Conservation (phyloP, 2,888 invertebrate species). For the Copidosoma aretas region DNA sequence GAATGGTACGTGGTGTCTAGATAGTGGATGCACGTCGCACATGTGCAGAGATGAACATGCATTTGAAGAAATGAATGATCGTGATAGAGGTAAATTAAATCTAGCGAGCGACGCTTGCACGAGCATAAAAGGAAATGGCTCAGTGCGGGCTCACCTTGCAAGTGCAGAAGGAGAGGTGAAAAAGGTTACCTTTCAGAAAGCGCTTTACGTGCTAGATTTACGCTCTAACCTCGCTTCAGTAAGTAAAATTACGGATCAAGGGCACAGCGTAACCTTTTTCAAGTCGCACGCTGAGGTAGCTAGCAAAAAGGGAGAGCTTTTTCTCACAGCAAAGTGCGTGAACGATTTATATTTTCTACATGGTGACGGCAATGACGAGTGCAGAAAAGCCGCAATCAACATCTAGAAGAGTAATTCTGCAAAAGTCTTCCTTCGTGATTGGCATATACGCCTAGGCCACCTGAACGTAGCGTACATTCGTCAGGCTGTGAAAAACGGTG, state of each 20-base stretch:
- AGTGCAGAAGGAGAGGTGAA: neutral
- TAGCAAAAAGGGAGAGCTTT: neutral
- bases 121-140: neutral
- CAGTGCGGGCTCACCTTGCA: neutral
- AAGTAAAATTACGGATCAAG: conserved; percentile 3
- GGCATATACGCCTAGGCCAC: conserved; percentile 18
- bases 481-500: conserved; percentile 11
- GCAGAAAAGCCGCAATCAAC: neutral
- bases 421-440: neutral
- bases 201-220: conserved; percentile 4
- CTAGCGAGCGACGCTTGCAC: conserved; percentile 3
- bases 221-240: conserved; percentile 8
- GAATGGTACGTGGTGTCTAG: neutral
- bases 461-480: conserved; percentile 23
- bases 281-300: neutral
- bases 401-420: too few relatives aligned
- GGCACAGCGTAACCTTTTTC: conserved; percentile 4
- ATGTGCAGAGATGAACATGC: neutral
- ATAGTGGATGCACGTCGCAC: conserved; percentile 7
- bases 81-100: neutral
- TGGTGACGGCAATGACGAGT: neutral
- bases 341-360: neutral
- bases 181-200: neutral
- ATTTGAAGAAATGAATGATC: too few relatives aligned
- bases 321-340: neutral